Percentiles rank a stretch among this genome's conserved stretches.
phyloP scores from a whole-genome alignment of 2,113 vertebrate genomes.

The Indicator indicator region DNA sequence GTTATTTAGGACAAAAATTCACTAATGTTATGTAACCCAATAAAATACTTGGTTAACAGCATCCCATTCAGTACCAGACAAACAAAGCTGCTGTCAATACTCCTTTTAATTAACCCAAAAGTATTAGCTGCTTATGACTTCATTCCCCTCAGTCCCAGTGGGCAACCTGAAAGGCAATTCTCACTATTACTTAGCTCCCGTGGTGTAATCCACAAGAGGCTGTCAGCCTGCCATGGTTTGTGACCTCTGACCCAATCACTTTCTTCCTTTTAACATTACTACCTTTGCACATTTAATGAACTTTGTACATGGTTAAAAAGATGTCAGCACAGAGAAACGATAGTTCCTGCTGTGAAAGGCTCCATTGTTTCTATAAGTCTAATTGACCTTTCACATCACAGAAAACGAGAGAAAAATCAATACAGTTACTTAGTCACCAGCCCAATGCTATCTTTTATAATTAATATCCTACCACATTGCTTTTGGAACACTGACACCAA shows the following conservation, averaged over 20 bases:
- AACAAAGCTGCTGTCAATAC: conserved; percentile 74
- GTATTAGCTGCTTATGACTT: conserved; percentile 73
- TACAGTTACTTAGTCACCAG: conserved; percentile 77
- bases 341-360: conserved; percentile 79
- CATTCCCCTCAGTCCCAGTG: conserved; percentile 56
- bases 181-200: conserved; percentile 71
- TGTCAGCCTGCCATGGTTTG: conserved; percentile 66
- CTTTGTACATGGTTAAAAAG: conserved; percentile 78
- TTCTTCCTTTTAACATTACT: conserved; percentile 69
- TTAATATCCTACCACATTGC: conserved; percentile 83
- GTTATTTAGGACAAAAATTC: conserved; percentile 56
- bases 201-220: conserved; percentile 56
- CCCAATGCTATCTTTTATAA: conserved; percentile 76
- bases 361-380: conserved; percentile 80
- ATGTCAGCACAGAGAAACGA: conserved; percentile 73
- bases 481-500: conserved; percentile 81
- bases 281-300: conserved; percentile 80
- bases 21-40: conserved; percentile 50
- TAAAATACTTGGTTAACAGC: conserved; percentile 55
- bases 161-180: conserved; percentile 75
- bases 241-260: conserved; percentile 75
- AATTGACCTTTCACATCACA: conserved; percentile 85
- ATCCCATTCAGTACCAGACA: conserved; percentile 50
- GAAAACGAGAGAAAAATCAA: conserved; percentile 80
- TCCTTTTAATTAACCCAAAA: conserved; percentile 78